phyloP scores from a whole-genome alignment of 2,888 invertebrate species.

The Tachina lurida region DNA sequence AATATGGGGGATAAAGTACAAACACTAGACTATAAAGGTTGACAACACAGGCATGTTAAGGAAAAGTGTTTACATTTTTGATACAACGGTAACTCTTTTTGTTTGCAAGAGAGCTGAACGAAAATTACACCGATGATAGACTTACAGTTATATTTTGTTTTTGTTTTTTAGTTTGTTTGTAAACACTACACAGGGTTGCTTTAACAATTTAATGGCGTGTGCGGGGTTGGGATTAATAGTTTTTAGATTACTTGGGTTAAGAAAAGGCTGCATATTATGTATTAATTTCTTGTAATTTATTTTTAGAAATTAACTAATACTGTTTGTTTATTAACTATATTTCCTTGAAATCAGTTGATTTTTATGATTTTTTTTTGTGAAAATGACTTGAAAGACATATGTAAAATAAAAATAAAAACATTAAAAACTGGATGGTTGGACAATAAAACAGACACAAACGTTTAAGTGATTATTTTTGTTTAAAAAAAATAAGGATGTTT shows the following conservation, averaged over 20 bases:
- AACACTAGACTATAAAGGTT: neutral
- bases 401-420: constrained; percentile 43
- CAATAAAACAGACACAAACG: constrained; percentile 53
- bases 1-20: no score
- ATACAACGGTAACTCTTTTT: neutral
- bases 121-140: neutral
- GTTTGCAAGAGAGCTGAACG: neutral
- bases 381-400: constrained; percentile 50
- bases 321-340: constrained; percentile 39
- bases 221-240: constrained; percentile 11
- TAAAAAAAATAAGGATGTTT: constrained; percentile 5
- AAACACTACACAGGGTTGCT: constrained; percentile 31
- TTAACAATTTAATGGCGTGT: neutral
- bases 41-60: neutral
- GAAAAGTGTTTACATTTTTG: neutral
- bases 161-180: neutral
- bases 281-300: neutral
- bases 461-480: constrained; percentile 45
- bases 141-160: neutral
- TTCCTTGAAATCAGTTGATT: constrained; percentile 16
- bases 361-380: constrained; percentile 36
- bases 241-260: neutral
- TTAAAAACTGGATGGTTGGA: constrained; percentile 37
- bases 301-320: constrained; percentile 49
- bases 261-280: constrained; percentile 15